Conservation (phyloP, 2,888 invertebrate genomes). For the Heteromurus nitidus region DNA sequence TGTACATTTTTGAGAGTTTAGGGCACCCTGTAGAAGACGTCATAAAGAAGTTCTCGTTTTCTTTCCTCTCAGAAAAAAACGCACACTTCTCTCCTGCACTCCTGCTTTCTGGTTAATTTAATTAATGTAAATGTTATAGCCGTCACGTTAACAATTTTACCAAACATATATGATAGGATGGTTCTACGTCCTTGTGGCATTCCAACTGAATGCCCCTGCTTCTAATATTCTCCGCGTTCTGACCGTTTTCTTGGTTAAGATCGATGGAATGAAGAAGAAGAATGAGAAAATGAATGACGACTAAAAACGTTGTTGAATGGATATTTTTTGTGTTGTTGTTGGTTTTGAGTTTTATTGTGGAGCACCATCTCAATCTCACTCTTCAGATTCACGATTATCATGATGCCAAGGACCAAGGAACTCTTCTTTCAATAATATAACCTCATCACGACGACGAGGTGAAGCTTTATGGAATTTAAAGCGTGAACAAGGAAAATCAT, state of each 20-base stretch:
- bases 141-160: slow-evolving; percentile 17
- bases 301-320: not conserved
- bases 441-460: not conserved
- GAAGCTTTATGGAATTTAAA: slow-evolving; percentile 3
- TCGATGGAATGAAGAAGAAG: not conserved
- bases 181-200: slow-evolving; percentile 21
- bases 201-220: not conserved
- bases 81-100: not conserved
- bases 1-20: no score
- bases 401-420: slow-evolving; percentile 8
- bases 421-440: no score
- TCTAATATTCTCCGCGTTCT: not conserved
- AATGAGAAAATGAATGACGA: not conserved
- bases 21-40: no score
- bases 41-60: no score
- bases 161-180: not conserved
- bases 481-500: slow-evolving; percentile 20
- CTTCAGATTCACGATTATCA: slow-evolving; percentile 2
- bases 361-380: not conserved
- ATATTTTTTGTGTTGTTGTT: not conserved
- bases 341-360: not conserved
- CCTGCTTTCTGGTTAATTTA: slow-evolving; percentile 25
- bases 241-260: not conserved
- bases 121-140: slow-evolving; percentile 27
- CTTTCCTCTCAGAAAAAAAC: no score